These are phyloP conservation scores for Rhabdomys dilectus DNA, from an alignment of 2,113 vertebrate species.

Conservation along the genomic window DNA sequence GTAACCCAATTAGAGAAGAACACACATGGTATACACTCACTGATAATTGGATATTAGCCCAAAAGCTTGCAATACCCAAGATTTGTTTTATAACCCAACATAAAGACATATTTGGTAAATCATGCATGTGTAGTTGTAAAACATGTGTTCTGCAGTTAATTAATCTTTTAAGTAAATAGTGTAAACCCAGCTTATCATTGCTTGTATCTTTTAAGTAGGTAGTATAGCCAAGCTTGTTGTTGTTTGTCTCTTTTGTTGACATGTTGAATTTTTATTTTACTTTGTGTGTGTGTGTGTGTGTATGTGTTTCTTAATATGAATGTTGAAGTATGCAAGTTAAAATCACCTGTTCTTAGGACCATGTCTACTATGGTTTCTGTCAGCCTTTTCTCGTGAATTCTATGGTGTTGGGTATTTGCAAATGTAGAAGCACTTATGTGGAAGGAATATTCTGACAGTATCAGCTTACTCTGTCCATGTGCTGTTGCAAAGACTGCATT, in stretches of 20 bases:
- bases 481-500: neutral
- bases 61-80: too few species aligned
- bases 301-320: neutral
- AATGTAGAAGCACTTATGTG: neutral
- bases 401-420: neutral
- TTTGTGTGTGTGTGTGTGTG: neutral
- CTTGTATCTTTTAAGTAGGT: neutral
- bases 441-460: constrained; percentile 1
- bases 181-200: neutral
- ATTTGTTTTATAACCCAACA: neutral
- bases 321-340: neutral
- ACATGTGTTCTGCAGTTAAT: neutral
- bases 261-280: neutral
- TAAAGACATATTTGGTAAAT: neutral
- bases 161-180: neutral
- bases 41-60: too few species aligned
- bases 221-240: neutral
- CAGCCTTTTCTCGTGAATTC: constrained; percentile 24
- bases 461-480: neutral
- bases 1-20: too few species aligned
- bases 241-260: neutral
- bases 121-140: neutral
- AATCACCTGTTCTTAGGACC: neutral
- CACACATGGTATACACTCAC: too few species aligned
- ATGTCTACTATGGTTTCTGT: neutral